phyloP scores from a whole-genome alignment of 30 jellyfish, hydroid and myxozoan species.

The Pseudorhiza aurosa region DNA sequence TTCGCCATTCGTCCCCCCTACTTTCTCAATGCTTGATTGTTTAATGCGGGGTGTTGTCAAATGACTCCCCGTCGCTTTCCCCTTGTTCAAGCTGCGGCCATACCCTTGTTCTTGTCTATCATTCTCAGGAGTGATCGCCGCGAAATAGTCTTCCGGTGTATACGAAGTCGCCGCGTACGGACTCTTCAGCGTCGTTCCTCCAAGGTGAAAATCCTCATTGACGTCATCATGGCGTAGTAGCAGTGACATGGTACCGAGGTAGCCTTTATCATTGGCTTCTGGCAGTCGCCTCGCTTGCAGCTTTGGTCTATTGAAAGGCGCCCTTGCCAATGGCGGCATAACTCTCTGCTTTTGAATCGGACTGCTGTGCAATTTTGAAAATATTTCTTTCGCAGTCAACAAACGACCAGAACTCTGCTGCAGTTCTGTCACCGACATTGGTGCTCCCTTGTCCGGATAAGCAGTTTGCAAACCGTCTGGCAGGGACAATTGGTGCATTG shows the following conservation, averaged over 20 bases:
- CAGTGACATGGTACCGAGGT: constrained; percentile 21
- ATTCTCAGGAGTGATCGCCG: constrained; percentile 6
- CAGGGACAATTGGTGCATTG: neutral
- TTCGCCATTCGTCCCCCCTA: neutral
- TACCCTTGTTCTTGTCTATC: constrained; percentile 5
- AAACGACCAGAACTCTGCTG: constrained; percentile 28
- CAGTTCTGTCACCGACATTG: constrained; percentile 13
- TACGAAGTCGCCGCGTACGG: constrained; percentile 38
- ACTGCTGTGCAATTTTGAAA: constrained; percentile 15
- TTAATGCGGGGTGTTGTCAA: constrained; percentile 15
- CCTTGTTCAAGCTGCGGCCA: neutral
- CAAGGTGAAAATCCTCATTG: constrained; percentile 11
- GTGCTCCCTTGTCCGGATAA: constrained; percentile 4
- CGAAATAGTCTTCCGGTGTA: constrained; percentile 19
- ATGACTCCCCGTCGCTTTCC: neutral
- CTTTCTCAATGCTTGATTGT: constrained; percentile 26
- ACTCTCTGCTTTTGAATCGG: neutral
- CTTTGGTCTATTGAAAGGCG: neutral
- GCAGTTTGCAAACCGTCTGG: constrained; percentile 26
- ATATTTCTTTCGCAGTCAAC: neutral
- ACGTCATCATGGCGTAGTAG: constrained; percentile 15
- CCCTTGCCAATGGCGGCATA: neutral
- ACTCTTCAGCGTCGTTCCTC: constrained; percentile 35
- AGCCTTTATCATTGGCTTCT: neutral
- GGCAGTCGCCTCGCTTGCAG: neutral